These are phyloP conservation scores for Teleiodes luculella DNA, from an alignment of 2,888 invertebrate genomes.

Conservation along the genomic window DNA sequence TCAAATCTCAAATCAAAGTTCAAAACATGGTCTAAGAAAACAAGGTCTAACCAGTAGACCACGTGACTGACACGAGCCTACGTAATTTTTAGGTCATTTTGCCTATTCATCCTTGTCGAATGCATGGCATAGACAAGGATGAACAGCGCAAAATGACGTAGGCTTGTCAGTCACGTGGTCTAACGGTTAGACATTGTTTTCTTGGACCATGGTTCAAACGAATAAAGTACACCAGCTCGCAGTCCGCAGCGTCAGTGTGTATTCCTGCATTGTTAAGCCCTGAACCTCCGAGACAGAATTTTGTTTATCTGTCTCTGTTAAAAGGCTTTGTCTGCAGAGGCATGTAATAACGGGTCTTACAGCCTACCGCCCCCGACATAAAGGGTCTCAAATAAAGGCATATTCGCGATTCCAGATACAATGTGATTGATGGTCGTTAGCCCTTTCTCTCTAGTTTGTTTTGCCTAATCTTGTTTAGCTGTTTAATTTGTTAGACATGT, in stretches of 20 bases:
- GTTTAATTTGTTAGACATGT: conserved; percentile 4
- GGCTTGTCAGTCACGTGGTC: too few species aligned
- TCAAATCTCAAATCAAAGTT: too few species aligned
- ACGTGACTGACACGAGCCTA: too few species aligned
- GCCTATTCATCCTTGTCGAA: background rate
- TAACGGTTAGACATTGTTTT: too few species aligned
- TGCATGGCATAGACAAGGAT: too few species aligned
- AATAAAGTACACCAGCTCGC: background rate
- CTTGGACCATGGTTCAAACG: too few species aligned
- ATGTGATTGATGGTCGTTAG: conserved; percentile 35
- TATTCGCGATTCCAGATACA: conserved; percentile 36
- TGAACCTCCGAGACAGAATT: conserved; percentile 44
- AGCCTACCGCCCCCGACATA: conserved; percentile 33
- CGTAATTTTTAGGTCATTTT: too few species aligned
- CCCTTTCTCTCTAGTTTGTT: conserved; percentile 32
- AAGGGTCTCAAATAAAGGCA: conserved; percentile 35
- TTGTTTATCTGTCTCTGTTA: conserved; percentile 56
- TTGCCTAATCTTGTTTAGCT: conserved; percentile 19
- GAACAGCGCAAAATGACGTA: too few species aligned
- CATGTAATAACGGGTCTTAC: conserved; percentile 49
- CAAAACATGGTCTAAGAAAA: too few species aligned
- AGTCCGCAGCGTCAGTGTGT: conserved; percentile 26
- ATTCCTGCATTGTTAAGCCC: conserved; percentile 38
- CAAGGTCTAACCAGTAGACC: too few species aligned
- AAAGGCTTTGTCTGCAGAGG: conserved; percentile 60